These are phyloP conservation scores for Mormyrus proboscirostris DNA, from an alignment of 2,797 vertebrate genomes.

Conservation along the genomic window DNA sequence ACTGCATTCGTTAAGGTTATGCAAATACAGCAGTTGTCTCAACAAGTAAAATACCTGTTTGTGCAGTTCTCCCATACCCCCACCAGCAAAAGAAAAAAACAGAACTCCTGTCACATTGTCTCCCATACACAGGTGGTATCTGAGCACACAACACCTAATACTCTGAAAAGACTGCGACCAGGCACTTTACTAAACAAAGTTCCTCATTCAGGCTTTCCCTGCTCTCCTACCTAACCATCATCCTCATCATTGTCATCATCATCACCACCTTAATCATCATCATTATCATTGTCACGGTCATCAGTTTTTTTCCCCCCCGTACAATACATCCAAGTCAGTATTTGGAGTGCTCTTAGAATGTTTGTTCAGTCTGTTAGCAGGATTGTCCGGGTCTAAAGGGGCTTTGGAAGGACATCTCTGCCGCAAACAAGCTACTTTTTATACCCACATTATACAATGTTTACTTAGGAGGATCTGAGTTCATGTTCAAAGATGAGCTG, in stretches of 20 bases:
- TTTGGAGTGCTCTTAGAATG: background rate
- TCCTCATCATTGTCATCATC: background rate
- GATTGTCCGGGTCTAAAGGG: constrained; percentile 8
- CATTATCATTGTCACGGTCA: constrained; percentile 37
- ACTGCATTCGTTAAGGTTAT: background rate
- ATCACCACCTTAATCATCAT: background rate
- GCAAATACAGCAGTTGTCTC: background rate
- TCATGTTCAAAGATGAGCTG: background rate
- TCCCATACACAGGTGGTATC: constrained; percentile 49
- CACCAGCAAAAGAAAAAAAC: constrained; percentile 55
- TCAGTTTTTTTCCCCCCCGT: background rate
- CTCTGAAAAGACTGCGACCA: constrained; percentile 48
- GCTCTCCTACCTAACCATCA: constrained; percentile 20
- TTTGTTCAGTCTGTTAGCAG: constrained; percentile 11
- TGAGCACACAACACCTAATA: constrained; percentile 53
- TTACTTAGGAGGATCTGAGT: constrained; percentile 4
- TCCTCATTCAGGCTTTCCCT: constrained; percentile 38
- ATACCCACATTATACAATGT: background rate
- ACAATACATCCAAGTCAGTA: background rate
- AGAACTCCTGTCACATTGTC: constrained; percentile 55
- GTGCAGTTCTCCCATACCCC: background rate
- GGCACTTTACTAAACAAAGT: constrained; percentile 46
- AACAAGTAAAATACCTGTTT: background rate
- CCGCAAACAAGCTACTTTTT: constrained; percentile 6
- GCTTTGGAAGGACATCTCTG: background rate